Evolutionary conservation across 2,888 invertebrate genomes (phyloP), one percentile per base, ranked within the genome.

Genomic region (Pheosia gnoma): DNA sequence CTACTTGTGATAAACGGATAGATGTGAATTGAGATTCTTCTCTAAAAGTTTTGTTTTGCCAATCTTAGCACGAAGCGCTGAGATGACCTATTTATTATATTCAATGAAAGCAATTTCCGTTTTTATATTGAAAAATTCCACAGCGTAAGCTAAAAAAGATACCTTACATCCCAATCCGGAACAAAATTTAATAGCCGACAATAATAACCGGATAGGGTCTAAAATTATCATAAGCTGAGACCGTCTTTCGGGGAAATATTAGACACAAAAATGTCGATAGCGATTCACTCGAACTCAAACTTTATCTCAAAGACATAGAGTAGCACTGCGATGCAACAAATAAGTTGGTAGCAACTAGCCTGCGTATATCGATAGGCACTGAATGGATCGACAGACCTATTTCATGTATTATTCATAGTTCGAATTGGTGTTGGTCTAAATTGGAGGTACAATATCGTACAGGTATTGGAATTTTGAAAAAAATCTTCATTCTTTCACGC

Each of bases 371-470:
- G 75, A 84, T 82, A 79, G 78, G 80, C 76, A 78, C 76, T 78
- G 78, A 81, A 80, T 79, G 82, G 84, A 80, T 82, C 80, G 79
- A 74, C 74, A 71, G 75, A 75, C 72, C 70, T 67, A 67, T 71
- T 74, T 78, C 76, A 90, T 89, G 87, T 84, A 81, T 89, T 89
- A 89, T 90, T 89, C 90, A 90, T 87, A 75, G 77, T 67, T 70
- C 71, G 84, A 87, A 85, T 84, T 84, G 85, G 84, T 88, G 88
- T 89, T 88, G 88, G 89, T 89, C 87, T 86, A 88, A 89, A 89
- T 88, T 87, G 89, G 86, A 88, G 88, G 87, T 84, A 80, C 79
- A 79, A 80, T 84, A 83, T 83, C 80, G 85, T 82, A 82, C 80
- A 77, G 66, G 75, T 79, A 84, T 85, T 85, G 85, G 84, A 84